These are phyloP conservation scores for Chaetophractus vellerosus DNA, from an alignment of 2,797 vertebrate genomes.

Conservation along the genomic window DNA sequence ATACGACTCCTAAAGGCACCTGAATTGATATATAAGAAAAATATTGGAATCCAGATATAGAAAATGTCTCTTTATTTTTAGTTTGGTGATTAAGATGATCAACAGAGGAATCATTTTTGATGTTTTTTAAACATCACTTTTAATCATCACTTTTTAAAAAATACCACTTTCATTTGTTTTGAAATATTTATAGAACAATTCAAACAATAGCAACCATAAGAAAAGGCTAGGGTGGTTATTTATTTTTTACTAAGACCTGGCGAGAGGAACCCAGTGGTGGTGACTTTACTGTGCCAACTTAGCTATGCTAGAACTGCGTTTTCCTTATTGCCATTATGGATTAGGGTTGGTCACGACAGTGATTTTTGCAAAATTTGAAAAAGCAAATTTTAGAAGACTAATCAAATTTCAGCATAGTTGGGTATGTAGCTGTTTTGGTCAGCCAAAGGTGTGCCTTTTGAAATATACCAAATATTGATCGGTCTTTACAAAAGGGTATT, in stretches of 20 bases:
- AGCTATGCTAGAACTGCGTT: background rate
- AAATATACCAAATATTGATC: no score
- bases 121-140: background rate
- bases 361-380: background rate
- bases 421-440: no score
- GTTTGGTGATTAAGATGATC: background rate
- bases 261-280: background rate
- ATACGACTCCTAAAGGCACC: background rate
- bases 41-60: background rate
- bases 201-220: background rate
- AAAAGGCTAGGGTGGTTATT: background rate
- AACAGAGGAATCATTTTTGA: constrained; percentile 16
- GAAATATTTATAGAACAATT: constrained; percentile 42
- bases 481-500: no score
- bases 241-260: background rate
- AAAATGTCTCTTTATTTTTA: constrained; percentile 9
- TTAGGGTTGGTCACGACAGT: background rate
- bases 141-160: background rate
- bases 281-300: background rate
- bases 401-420: background rate
- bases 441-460: no score
- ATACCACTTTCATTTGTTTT: background rate
- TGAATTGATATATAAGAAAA: background rate
- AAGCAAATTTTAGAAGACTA: background rate
- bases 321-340: background rate